A percentile compares a stretch with the other conserved stretches of the same genome.
Evolutionary conservation across 2,797 vertebrate species (phyloP).

Genomic region (Distichodus sexfasciatus): DNA sequence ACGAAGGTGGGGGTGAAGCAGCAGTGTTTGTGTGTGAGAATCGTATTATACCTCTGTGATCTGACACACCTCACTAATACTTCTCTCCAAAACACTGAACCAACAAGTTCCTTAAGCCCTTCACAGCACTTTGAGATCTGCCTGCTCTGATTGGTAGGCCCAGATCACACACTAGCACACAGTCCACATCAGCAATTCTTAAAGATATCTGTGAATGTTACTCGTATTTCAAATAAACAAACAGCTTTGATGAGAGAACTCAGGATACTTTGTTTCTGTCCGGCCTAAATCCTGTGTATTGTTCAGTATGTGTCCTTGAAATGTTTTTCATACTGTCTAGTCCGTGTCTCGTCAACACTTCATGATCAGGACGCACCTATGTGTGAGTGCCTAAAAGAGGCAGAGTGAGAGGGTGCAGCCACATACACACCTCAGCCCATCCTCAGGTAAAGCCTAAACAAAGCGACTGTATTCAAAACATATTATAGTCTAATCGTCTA

Average conservation of each 20-base stretch:
- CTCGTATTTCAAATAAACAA: no score
- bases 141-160: no score
- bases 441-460: conserved; percentile 30
- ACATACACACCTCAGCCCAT: conserved; percentile 1
- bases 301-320: no score
- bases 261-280: no score
- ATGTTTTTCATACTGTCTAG: no score
- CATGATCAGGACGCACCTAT: conserved; percentile 1
- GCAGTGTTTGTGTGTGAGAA: not conserved
- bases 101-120: conserved; percentile 59
- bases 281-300: no score
- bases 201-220: not conserved
- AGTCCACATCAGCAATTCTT: no score
- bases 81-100: conserved; percentile 47
- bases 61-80: not conserved
- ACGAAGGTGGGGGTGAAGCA: no score
- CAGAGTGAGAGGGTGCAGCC: not conserved
- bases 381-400: not conserved
- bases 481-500: not conserved
- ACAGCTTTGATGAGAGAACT: no score
- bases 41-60: not conserved
- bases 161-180: no score
- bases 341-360: no score
- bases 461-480: conserved; percentile 44
- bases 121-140: not conserved